These are phyloP conservation scores for Ceratina calcarata DNA, from an alignment of 1,140 invertebrate genomes.

Conservation along the genomic window DNA sequence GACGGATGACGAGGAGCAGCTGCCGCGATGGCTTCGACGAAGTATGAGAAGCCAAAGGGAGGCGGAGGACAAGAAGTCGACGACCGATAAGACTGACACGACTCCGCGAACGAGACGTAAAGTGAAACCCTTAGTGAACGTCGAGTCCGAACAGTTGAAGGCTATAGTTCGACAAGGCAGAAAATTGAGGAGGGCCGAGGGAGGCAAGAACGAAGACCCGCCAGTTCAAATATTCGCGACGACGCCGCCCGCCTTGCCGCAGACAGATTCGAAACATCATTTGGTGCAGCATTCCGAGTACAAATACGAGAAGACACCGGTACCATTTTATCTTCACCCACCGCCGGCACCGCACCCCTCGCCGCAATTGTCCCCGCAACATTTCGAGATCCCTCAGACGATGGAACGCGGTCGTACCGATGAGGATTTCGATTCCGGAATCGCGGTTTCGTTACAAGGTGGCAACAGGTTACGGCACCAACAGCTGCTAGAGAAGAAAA, in stretches of 20 bases:
- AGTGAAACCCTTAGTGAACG: constrained; percentile 75
- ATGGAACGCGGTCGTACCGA: constrained; percentile 74
- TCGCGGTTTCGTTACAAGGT: constrained; percentile 84
- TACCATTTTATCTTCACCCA: constrained; percentile 84
- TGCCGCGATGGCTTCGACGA: constrained; percentile 70
- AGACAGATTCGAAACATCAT: constrained; percentile 80
- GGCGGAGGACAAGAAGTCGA: constrained; percentile 47
- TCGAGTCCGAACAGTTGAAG: constrained; percentile 78
- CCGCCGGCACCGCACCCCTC: constrained; percentile 85
- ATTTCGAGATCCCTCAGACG: constrained; percentile 63
- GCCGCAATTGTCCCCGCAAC: constrained; percentile 78
- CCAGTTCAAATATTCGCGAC: constrained; percentile 73
- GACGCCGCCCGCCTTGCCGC: constrained; percentile 9
- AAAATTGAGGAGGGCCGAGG: constrained; percentile 71
- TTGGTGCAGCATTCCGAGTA: constrained; percentile 88
- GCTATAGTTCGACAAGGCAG: constrained; percentile 77
- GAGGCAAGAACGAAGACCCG: constrained; percentile 67
- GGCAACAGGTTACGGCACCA: constrained; percentile 80
- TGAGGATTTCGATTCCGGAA: constrained; percentile 89
- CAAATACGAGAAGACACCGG: constrained; percentile 85
- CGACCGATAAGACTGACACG: constrained; percentile 42
- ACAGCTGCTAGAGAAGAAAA: constrained; percentile 93
- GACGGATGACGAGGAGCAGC: constrained; percentile 68
- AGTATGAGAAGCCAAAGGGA: constrained; percentile 45
- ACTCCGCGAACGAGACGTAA: constrained; percentile 66